Evolutionary conservation across 2,888 invertebrate genomes (phyloP), one percentile per base, ranked within the genome.

Genomic region (Drosophila meridiana): DNA sequence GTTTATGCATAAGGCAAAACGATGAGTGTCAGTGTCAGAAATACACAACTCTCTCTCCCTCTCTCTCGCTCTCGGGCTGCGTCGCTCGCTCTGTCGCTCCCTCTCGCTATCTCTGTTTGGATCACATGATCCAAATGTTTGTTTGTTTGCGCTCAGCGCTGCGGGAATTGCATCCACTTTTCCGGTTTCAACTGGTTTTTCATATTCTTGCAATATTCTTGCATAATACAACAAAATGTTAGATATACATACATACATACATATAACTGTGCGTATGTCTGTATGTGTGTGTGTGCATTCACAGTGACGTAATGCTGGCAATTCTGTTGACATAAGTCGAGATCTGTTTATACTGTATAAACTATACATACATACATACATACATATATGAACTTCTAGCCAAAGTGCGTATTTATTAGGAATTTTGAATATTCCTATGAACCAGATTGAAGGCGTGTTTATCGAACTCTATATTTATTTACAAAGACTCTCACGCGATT

Each of bases 51-150:
- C 43, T 38, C 9, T 26, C 13, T 11, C 40, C 11, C 38, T 6
- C 38, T n/a, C 9, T 6, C 34, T 9, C 34, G 20, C 4, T 20
- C 42, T 26, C 45, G 0, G 2, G 20, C 45, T 26, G 32, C 4
- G 4, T 4, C 40, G 26, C 20, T 9, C 36, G 6, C 36, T 30
- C 45, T 14, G 20, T 14, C 60, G n/a, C 26, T 38, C 32, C 8
- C 58, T 30, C 47, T 47, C 26, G 5, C 8, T 8, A 28, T 36
- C 30, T 32, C 20, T 32, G 4, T 26, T 52, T 45, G 48, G 45
- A 72, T 72, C 59, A 72, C 72, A 65, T 72, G 72, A 73, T 50
- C 45, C 30, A 58, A 67, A 62, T 66, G 63, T 62, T 70, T 62
- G 63, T 62, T 69, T 62, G 57, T 47, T 28, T 71, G 50, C 30